These are phyloP conservation scores for Stenichneumon culpator DNA, from an alignment of 2,888 invertebrate species.

Conservation along the genomic window DNA sequence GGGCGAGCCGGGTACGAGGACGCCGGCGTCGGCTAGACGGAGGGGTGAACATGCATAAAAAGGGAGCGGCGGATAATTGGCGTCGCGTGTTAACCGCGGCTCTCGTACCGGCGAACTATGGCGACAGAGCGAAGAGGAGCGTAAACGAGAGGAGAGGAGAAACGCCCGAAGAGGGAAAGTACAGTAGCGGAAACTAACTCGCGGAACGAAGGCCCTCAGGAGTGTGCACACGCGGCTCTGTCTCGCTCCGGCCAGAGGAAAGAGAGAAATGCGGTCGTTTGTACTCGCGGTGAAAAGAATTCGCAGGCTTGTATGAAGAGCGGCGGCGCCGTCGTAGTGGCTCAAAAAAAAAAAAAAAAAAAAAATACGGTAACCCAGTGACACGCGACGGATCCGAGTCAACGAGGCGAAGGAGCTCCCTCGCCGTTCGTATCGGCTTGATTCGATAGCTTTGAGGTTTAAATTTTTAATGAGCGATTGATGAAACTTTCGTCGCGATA, in stretches of 20 bases:
- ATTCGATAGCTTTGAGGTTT: too few relatives aligned
- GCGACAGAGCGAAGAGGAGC: conserved; percentile 37
- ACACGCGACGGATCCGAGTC: conserved; percentile 27
- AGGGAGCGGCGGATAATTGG: conserved; percentile 68
- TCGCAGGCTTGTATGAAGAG: neutral
- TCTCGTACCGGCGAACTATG: conserved; percentile 31
- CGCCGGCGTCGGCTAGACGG: conserved; percentile 40
- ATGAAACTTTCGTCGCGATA: neutral
- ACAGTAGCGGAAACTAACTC: neutral
- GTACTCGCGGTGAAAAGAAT: neutral
- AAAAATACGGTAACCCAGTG: conserved; percentile 44
- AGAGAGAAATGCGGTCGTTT: neutral
- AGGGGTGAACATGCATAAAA: conserved; percentile 52
- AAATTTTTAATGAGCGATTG: neutral
- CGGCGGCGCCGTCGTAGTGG: neutral
- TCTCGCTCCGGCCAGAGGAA: neutral
- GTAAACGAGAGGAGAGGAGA: conserved; percentile 9
- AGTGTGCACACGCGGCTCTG: neutral
- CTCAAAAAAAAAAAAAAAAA: conserved; percentile 15
- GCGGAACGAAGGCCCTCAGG: conserved; percentile 9
- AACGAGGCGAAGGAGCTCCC: neutral
- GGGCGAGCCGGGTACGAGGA: conserved; percentile 12
- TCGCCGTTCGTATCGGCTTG: neutral
- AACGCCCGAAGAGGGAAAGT: neutral
- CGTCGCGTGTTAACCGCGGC: conserved; percentile 66